Evolutionary conservation across 1,140 invertebrate genomes (phyloP), one percentile per base, ranked within the genome.

Genomic region (Hermatobates lingyangjiaoensis): DNA sequence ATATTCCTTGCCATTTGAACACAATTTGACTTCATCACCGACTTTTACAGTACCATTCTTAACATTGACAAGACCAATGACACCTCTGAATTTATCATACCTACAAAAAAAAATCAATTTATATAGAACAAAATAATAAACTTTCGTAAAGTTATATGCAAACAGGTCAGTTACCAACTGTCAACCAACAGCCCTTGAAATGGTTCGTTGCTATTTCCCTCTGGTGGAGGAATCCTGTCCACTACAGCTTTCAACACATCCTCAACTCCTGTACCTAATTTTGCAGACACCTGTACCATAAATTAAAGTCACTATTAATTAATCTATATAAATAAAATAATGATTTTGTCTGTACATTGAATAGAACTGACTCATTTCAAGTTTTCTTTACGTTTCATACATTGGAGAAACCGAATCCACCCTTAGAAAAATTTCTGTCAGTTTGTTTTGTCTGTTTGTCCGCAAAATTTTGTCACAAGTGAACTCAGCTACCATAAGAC

Each of bases 111-210:
- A 26, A 7, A 21, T 47, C 15, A 49, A 49, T 21, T 21, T 38
- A 38, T 14, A 21, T 49, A 4, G 5, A 39, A 70, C 65, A 47
- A 61, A 58, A 55, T 80, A 72, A 18, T 84, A 86, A 23, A 81
- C 60, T 44, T 71, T 68, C 4, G 30, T 10, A n/a, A 34, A 34
- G 7, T 10, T n/a, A 10, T 34, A 10, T n/a, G n/a, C n/a, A n/a
- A n/a, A 42, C 39, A 14, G 21, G 39, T 20, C 15, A 18, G 39
- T 67, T 81, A 95, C 84, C 88, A 94, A 42, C 86, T 91, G 64
- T 98, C 94, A 70, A 96, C 95, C 40, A 96, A 68, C 20, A 96
- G 66, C 0, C 83, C 87, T 63, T 77, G 77, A 39, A 95, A 79
- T 21, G 79, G 71, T 23, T 71, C 71, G 7, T 74, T 60, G 53